Conservation (phyloP, 2,797 vertebrate species). For the Micrastur ruficollis region DNA sequence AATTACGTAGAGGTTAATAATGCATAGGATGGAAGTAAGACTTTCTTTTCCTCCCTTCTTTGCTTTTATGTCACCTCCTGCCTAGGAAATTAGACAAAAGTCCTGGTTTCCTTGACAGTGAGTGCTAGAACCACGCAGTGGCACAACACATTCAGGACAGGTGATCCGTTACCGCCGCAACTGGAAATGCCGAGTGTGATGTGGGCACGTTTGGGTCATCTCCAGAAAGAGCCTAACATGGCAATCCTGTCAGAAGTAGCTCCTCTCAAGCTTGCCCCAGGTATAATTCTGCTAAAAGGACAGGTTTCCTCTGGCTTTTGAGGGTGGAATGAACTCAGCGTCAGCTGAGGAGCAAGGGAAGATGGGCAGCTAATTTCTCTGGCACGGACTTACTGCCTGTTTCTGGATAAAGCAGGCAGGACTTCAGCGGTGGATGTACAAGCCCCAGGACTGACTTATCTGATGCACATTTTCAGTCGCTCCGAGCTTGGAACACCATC, state of each 20-base stretch:
- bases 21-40: background rate
- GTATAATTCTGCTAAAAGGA: background rate
- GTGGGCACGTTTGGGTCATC: background rate
- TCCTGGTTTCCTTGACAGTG: slow-evolving; percentile 19
- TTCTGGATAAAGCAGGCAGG: background rate
- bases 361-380: background rate
- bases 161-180: background rate
- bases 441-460: background rate
- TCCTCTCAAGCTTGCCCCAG: background rate
- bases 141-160: background rate
- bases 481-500: background rate
- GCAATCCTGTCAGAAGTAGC: background rate
- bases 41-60: background rate
- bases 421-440: background rate
- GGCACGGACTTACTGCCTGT: accelerated
- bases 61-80: background rate
- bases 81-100: background rate
- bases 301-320: background rate
- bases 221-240: background rate
- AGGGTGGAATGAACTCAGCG: background rate
- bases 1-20: background rate
- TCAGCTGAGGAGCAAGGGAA: background rate
- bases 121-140: background rate
- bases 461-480: background rate
- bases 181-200: background rate